phyloP scores from a whole-genome alignment of 2,113 vertebrate species.

The Coptodon rendalli region DNA sequence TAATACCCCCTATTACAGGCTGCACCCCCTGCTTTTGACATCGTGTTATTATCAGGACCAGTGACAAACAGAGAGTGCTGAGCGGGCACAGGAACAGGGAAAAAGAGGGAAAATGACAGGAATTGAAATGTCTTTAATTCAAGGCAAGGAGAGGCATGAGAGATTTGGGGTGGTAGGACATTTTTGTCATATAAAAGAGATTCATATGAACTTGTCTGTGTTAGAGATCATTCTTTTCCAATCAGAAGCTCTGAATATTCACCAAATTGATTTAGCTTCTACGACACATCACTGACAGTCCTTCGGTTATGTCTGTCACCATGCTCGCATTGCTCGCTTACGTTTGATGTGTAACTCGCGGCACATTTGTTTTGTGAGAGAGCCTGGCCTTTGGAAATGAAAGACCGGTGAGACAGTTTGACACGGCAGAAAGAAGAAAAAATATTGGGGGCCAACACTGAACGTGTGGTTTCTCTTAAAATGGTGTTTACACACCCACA shows the following conservation, averaged over 20 bases:
- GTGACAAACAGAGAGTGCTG: background rate
- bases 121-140: constrained; percentile 1
- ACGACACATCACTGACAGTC: background rate
- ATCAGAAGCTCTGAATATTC: background rate
- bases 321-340: background rate
- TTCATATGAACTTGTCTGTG: background rate
- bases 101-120: background rate
- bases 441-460: background rate
- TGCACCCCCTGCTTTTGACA: constrained; percentile 34
- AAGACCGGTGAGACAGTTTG: background rate
- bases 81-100: background rate
- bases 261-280: background rate
- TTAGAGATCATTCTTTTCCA: background rate
- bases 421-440: background rate
- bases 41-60: constrained; percentile 32
- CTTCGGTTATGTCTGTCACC: background rate
- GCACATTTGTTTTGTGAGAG: background rate
- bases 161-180: background rate
- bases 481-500: background rate
- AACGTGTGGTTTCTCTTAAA: background rate
- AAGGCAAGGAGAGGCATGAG: background rate
- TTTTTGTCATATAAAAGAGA: background rate
- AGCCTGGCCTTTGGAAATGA: background rate
- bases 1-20: constrained; percentile 55
- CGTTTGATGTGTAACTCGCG: background rate